Base-by-base conservation (phyloP, 2,888 invertebrate species). In the Sepiola atlantica region DNA sequence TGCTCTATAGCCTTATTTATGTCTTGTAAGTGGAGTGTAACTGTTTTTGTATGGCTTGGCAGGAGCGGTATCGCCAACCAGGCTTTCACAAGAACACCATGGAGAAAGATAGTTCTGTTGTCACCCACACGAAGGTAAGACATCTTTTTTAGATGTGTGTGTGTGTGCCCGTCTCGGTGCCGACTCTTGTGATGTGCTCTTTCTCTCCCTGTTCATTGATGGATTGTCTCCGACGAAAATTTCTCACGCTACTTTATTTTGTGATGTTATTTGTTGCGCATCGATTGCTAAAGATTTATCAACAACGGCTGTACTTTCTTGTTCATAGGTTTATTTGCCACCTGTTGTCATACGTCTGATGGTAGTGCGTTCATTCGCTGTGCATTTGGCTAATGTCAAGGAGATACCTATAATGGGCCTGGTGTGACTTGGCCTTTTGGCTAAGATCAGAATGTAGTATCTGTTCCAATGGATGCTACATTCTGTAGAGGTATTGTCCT, bases 41-140 rank as follows among this genome's bases (percentile, higher is more conserved):
- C 92, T 55, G n/a, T 92, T 92, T 18, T 92, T 92, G 35, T 92
- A 92, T 45, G 92, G 92, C 92, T 92, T 54, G 18, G 92, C 92
- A 92, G 92, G 92, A 92, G 92, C 92, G 92, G 92, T 92, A 55
- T 45, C 92, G 92, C 28, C 92, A 92, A 55, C 92, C 92, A 45
- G 55, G 55, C 55, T 92, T 35, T 55, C 92, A 92, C 92, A 92
- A 92, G 92, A 92, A 92, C 35, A 55, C 92, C n/a, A 92, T 92
- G 92, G 92, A 92, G 55, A 92, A 92, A 55, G 92, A 92, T 92
- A 45, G 92, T 92, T 28, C 54, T 32, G 92, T 92, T 92, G 55
- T 92, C 92, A 92, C 45, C 55, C 92, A 92, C 55, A 45, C 92
- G 28, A 92, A 92, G 92, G 92, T 92, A 92, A 92, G 92, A 92